Evolutionary conservation across 2,888 invertebrate species (phyloP), one percentile per base, ranked within the genome.

Genomic region (Pseudoips prasinana): DNA sequence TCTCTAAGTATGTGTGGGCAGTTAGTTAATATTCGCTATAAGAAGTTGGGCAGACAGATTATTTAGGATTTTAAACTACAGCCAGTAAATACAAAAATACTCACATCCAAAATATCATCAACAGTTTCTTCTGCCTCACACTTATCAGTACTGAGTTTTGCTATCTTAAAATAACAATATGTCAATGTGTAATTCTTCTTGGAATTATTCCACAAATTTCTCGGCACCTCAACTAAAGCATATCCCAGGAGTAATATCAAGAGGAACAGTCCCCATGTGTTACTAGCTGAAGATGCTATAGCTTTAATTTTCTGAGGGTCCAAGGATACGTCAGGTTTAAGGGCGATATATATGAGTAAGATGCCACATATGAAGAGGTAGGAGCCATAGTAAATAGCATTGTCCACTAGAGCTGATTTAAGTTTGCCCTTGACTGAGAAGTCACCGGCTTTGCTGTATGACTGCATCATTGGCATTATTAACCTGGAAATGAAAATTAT

Each of bases 221-320:
- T 91, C 0, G 96, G 96, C 1, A 99, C 96, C 85, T 99, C 98
- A 0, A 99, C 98, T 34, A 99, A 90, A 0, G 99, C 98, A 81
- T 99, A 98, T 14, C 96, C 92, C 9, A 99, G 91, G 45, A 99
- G 89, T 10, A 99, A 86, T 26, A 99, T 96, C 27, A 99, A 88
- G 17, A 99, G 88, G 74, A 99, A 98, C 31, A 99, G 88, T 36
- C 99, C 99, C 99, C 99, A 99, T 0, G 99, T 99, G 74, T 99
- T 99, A 66, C 98, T 98, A 1, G 99, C 99, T 8, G 98, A 97
- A 2, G 99, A 97, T 10, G 98, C 97, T 52, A 99, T 98, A 0
- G 98, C 96, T 86, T 98, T 99, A 19, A 99, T 89, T 76, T 98
- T 96, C 37, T 91, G 95, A 92, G 95, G 95, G 77, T 98, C 97